Conservation (phyloP, 2,113 vertebrate genomes). For the Antechinus stuartii region DNA sequence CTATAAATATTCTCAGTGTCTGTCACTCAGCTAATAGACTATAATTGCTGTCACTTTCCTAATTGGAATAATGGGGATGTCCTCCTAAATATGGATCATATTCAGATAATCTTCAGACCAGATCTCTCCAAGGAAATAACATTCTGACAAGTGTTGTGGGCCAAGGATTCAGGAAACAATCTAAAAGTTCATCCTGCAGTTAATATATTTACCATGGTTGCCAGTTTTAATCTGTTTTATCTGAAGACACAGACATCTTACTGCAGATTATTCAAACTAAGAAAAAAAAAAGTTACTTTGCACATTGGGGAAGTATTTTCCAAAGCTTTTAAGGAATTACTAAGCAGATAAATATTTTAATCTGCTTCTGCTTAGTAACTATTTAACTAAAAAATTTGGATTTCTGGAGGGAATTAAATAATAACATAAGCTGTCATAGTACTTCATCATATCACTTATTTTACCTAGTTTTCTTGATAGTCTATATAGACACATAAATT, state of each 20-base stretch:
- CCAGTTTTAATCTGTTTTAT: slow-evolving; percentile 67
- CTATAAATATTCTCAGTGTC: slow-evolving; percentile 22
- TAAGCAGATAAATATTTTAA: slow-evolving; percentile 39
- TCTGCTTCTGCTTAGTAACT: neutral
- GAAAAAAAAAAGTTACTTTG: neutral
- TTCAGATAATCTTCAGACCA: slow-evolving; percentile 24
- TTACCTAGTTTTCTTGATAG: slow-evolving; percentile 41
- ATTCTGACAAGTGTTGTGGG: slow-evolving; percentile 19
- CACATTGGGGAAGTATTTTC: slow-evolving; percentile 29
- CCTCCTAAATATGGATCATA: slow-evolving; percentile 44
- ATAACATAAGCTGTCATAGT: slow-evolving; percentile 6
- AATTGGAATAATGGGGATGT: slow-evolving; percentile 34
- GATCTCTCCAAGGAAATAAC: slow-evolving; percentile 20
- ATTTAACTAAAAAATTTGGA: slow-evolving; percentile 25
- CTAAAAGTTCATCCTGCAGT: slow-evolving; percentile 39
- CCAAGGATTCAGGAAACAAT: slow-evolving; percentile 14
- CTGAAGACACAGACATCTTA: slow-evolving; percentile 55
- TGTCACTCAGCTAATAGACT: slow-evolving; percentile 28
- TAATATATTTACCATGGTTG: slow-evolving; percentile 60
- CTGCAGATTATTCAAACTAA: slow-evolving; percentile 40
- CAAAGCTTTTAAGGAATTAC: slow-evolving; percentile 45
- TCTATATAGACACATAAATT: neutral
- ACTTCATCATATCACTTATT: neutral
- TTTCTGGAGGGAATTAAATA: slow-evolving; percentile 30
- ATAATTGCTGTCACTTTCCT: slow-evolving; percentile 56